Percentiles rank a stretch among this genome's conserved stretches.
Conservation (phyloP, 1,140 invertebrate species). For the Procambarus clarkii region DNA sequence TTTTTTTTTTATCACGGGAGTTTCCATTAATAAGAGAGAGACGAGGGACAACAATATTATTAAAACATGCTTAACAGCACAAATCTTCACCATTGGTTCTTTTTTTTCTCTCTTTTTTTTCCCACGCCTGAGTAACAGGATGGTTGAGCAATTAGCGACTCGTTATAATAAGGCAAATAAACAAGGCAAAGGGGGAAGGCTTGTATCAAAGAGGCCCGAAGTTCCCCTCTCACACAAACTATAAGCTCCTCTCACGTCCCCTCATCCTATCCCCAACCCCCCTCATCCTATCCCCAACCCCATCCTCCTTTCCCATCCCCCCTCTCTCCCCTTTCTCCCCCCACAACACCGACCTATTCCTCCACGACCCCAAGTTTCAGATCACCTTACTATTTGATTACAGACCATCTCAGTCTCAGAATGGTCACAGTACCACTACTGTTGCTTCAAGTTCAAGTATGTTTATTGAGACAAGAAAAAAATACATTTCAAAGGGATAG, state of each 20-base stretch:
- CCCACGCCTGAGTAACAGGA: slow-evolving; percentile 52
- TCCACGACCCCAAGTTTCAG: not conserved
- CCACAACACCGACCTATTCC: not conserved
- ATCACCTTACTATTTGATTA: too few relatives aligned
- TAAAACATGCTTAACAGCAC: slow-evolving; percentile 32
- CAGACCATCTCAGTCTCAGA: too few relatives aligned
- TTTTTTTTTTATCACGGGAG: not conserved
- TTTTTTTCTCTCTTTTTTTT: slow-evolving; percentile 4
- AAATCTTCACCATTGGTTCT: not conserved
- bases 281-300: not conserved
- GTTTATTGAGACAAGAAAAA: too few relatives aligned
- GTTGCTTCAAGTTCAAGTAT: too few relatives aligned
- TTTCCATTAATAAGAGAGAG: slow-evolving; percentile 10
- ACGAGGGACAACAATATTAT: not conserved
- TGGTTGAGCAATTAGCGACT: slow-evolving; percentile 62
- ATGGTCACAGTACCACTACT: too few relatives aligned
- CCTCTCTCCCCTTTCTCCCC: not conserved
- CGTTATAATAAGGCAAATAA: slow-evolving; percentile 66
- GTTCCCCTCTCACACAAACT: not conserved
- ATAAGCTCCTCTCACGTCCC: not conserved
- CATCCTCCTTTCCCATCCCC: not conserved
- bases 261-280: not conserved
- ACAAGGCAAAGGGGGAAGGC: slow-evolving; percentile 41
- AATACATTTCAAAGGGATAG: too few relatives aligned
- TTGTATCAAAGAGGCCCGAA: slow-evolving; percentile 51